Conservation (phyloP, 2,888 invertebrate genomes). For the Tetranychus piercei region DNA sequence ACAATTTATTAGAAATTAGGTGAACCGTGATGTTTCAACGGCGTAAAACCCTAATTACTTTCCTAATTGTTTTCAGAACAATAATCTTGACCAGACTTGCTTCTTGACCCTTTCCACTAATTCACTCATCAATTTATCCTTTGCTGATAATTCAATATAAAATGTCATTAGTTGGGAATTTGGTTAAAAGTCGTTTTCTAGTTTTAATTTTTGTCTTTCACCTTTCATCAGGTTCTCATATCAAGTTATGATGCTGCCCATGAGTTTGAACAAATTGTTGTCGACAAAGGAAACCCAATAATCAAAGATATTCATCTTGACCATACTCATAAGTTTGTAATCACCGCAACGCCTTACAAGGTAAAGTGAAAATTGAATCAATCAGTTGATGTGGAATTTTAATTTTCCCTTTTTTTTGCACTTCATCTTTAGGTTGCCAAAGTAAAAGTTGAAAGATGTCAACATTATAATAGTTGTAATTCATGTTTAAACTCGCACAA, state of each 20-base stretch:
- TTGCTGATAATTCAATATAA: too few species aligned
- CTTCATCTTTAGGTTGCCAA: conserved; percentile 43
- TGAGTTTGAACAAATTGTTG: conserved; percentile 66
- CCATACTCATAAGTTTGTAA: conserved; percentile 53
- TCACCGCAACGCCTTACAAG: conserved; percentile 58
- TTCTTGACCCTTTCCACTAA: too few species aligned
- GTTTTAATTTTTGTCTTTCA: not conserved
- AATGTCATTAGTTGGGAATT: too few species aligned
- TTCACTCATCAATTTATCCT: too few species aligned
- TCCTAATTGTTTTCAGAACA: not conserved
- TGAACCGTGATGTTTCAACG: not conserved
- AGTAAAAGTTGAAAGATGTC: conserved; percentile 66
- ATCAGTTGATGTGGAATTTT: too few species aligned
- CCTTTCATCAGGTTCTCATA: conserved; percentile 43
- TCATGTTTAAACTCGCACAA: conserved; percentile 72
- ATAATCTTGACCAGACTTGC: not conserved
- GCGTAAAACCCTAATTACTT: too few species aligned
- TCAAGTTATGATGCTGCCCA: conserved; percentile 49
- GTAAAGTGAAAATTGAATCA: conserved; percentile 33
- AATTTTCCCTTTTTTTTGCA: not conserved
- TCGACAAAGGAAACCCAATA: conserved; percentile 56
- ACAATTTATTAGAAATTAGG: not conserved
- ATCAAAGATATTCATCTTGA: conserved; percentile 72
- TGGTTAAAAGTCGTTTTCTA: too few species aligned
- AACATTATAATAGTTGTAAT: conserved; percentile 65